Base-by-base conservation (phyloP, 1,140 invertebrate genomes). In the Cepaea nemoralis region DNA sequence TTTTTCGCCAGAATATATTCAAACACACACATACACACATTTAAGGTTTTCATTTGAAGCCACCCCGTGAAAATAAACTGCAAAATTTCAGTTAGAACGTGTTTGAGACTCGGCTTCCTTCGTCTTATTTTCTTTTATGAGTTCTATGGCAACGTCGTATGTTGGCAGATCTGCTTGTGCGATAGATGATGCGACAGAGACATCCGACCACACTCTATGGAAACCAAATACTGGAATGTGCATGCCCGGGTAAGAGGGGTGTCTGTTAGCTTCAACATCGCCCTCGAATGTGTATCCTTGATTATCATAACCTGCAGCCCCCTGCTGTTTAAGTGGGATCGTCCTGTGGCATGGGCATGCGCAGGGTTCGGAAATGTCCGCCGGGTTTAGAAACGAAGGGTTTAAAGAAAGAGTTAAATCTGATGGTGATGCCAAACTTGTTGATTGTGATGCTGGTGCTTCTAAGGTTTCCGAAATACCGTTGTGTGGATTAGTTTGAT, bases 241-340 rank as follows among this genome's bases (percentile, higher is more conserved):
- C 48, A 82, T 76, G 22, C 66, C 63, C 22, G 48, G 66, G 6
- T 40, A 24, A 16, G n/a, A 10, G 27, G 24, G 35, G 3, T 31
- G 27, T 42, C 6, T 31, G 37, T 39, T 75, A 8, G 19, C 39
- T 14, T 35, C 27, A 59, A 31, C 35, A 22, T 12, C 35, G 50
- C 82, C 24, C 3, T 67, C 77, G 55, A 81, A 22, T 82, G 82
- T 2, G 86, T 85, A 69, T 80, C 83, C 77, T 83, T 78, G 77
- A 80, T 83, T 80, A 83, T 87, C 33, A 80, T 84, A 83, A 42
- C 81, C 27, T 74, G 40, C 42, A 39, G 59, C 80, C 59, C 55
- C 31, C 59, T 48, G 5, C 42, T 45, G 37, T 37, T 22, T 45
- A 33, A 73, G 48, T 71, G 78, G 69, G 45, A 70, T 48, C 0